Conservation (phyloP, 2,797 vertebrate species). For the Balearica regulorum region DNA sequence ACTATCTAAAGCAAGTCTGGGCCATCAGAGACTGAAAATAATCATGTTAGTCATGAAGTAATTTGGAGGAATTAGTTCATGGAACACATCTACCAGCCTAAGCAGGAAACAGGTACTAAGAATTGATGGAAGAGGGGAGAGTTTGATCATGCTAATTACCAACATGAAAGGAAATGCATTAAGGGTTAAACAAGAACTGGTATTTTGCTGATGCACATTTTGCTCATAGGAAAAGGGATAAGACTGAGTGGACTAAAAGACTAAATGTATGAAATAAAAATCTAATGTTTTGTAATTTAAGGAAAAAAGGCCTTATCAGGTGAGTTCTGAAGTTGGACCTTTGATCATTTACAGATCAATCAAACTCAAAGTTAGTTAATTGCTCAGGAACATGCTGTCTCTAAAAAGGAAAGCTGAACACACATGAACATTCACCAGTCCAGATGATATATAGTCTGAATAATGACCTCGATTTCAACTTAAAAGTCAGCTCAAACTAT, state of each 20-base stretch:
- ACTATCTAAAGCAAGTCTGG: not conserved
- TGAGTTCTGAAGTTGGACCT: not conserved
- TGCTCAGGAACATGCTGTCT: not conserved
- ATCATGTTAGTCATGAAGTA: not conserved
- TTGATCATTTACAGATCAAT: not conserved
- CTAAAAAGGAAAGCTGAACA: not conserved
- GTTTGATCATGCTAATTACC: not conserved
- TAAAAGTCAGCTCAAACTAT: not conserved
- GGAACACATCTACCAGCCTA: not conserved
- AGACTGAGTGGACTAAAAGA: not conserved
- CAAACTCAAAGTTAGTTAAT: not conserved
- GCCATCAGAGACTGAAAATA: not conserved
- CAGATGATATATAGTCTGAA: not conserved
- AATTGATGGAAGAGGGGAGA: not conserved
- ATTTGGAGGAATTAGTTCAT: not conserved
- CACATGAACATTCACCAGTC: not conserved
- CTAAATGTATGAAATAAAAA: not conserved
- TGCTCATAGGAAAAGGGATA: not conserved
- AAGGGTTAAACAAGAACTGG: not conserved
- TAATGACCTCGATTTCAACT: not conserved
- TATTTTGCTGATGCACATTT: not conserved
- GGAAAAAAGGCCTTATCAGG: not conserved
- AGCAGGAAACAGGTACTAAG: not conserved
- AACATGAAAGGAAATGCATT: not conserved
- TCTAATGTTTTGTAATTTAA: not conserved